Base-by-base conservation (phyloP, 1,140 invertebrate genomes). In the Meteorus sp. region DNA sequence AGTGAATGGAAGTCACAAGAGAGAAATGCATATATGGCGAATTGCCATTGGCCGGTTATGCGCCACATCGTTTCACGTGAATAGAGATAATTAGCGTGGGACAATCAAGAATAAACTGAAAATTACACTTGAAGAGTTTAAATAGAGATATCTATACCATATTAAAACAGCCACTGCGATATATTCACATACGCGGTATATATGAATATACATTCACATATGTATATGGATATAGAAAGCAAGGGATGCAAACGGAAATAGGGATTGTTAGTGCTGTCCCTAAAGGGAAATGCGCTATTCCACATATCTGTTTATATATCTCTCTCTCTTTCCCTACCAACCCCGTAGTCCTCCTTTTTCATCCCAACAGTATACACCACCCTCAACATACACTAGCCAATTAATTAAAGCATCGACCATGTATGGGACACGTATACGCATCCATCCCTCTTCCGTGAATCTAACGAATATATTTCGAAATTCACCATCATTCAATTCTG, bases 391-490 rank as follows among this genome's bases (percentile, higher is more conserved):
- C 13, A 39, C 13, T n/a, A 5, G 20, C 41, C 41, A 44, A 44
- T 44, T 44, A 44, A 44, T 44, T 44, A 44, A 20, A 44, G 19
- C 41, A 44, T 44, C 9, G 41, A 20, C 41, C 19, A n/a, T n/a
- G n/a, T n/a, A n/a, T n/a, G n/a, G n/a, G n/a, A n/a, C n/a, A n/a
- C n/a, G n/a, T n/a, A n/a, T n/a, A n/a, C n/a, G n/a, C n/a, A n/a
- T n/a, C n/a, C n/a, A n/a, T n/a, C n/a, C n/a, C n/a, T n/a, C n/a
- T n/a, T n/a, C n/a, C n/a, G n/a, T n/a, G n/a, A n/a, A n/a, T n/a
- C n/a, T n/a, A n/a, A n/a, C n/a, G n/a, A n/a, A n/a, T n/a, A n/a
- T n/a, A n/a, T n/a, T n/a, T n/a, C n/a, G n/a, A n/a, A n/a, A n/a
- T n/a, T n/a, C n/a, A n/a, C n/a, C n/a, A n/a, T n/a, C n/a, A n/a